phyloP scores from a whole-genome alignment of 2,797 vertebrate species.

The Distichodus sexfasciatus region DNA sequence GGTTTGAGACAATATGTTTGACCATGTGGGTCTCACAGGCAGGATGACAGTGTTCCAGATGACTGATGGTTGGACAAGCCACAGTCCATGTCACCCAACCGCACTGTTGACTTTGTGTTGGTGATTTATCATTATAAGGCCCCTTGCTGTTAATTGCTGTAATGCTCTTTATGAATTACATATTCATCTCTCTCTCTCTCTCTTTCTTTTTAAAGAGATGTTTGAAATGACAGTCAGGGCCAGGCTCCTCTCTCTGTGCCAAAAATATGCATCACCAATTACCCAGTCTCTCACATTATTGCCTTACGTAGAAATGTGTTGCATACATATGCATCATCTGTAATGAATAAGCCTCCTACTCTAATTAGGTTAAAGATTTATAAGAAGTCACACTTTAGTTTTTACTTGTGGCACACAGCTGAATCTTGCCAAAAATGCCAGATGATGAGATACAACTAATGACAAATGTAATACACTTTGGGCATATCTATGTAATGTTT shows the following conservation, averaged over 20 bases:
- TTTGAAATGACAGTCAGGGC: not conserved
- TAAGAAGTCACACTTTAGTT: not conserved
- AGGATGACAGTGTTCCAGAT: too few relatives aligned
- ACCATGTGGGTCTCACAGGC: too few relatives aligned
- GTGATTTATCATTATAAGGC: not conserved
- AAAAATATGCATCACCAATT: conserved; percentile 32
- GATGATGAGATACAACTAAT: not conserved
- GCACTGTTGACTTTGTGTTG: too few relatives aligned
- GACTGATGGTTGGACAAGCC: too few relatives aligned
- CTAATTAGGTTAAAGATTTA: not conserved
- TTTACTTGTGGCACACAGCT: not conserved
- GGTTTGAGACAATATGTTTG: too few relatives aligned
- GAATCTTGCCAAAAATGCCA: not conserved
- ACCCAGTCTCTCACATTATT: conserved; percentile 27
- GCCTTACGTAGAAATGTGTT: conserved; percentile 10
- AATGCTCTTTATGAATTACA: not conserved
- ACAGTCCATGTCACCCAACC: too few relatives aligned
- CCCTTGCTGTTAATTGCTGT: not conserved
- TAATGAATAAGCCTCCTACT: not conserved
- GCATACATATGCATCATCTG: not conserved
- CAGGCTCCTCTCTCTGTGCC: conserved; percentile 8
- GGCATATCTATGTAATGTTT: too few relatives aligned
- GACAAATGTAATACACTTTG: too few relatives aligned
- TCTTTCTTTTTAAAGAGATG: conserved; percentile 7
- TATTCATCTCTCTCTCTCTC: not conserved